These are phyloP conservation scores for Andinoacara biseriatus DNA, from an alignment of 2,113 vertebrate species.

Conservation along the genomic window DNA sequence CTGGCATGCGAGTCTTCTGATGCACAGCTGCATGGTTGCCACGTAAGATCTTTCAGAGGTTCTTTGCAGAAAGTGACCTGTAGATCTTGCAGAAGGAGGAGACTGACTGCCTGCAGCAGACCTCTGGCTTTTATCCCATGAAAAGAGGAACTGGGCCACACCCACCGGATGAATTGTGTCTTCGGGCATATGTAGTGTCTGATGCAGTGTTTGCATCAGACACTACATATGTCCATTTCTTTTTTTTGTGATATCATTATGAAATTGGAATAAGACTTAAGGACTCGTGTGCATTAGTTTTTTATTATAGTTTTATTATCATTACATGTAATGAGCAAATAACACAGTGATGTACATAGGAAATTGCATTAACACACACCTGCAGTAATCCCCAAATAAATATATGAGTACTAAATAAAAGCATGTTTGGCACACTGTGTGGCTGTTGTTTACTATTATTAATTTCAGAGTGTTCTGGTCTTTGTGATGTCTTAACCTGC, in stretches of 20 bases:
- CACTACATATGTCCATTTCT: constrained; percentile 1
- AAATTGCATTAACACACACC: background rate
- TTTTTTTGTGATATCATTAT: constrained; percentile 30
- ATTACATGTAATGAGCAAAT: background rate
- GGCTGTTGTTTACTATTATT: background rate
- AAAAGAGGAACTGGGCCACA: constrained; percentile 61
- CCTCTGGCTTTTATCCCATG: constrained; percentile 40
- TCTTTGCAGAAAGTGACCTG: constrained; percentile 15
- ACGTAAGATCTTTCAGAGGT: constrained; percentile 30
- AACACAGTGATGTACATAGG: background rate
- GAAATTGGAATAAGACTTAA: background rate
- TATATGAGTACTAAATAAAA: background rate
- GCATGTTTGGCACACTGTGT: background rate
- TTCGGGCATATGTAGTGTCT: no score
- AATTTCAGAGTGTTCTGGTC: background rate
- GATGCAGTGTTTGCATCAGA: background rate
- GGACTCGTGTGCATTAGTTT: background rate
- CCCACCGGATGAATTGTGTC: constrained; percentile 19
- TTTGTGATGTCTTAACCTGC: background rate
- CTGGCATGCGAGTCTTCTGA: constrained; percentile 48
- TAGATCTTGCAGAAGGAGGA: constrained; percentile 3
- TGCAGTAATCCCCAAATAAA: background rate
- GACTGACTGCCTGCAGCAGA: constrained; percentile 19
- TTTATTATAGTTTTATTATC: background rate
- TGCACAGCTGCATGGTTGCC: constrained; percentile 65